Conservation (phyloP, 2,113 vertebrate genomes). For the Chamaetylas fuelleborni region DNA sequence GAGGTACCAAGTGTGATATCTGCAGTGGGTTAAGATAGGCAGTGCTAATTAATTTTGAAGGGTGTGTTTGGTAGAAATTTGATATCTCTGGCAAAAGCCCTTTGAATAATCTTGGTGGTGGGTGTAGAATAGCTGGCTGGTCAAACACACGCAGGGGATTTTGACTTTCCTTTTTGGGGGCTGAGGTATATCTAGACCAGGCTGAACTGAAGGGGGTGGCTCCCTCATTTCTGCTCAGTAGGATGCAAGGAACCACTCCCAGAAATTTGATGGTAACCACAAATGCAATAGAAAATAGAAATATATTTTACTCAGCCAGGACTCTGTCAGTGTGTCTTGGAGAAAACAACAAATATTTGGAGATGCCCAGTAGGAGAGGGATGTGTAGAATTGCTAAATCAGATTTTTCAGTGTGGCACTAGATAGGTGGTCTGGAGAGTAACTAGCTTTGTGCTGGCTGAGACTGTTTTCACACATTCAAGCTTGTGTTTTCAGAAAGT, state of each 20-base stretch:
- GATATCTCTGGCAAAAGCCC: not conserved
- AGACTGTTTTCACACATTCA: not conserved
- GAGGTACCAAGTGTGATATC: not conserved
- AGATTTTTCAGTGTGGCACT: not conserved
- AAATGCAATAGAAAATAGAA: not conserved
- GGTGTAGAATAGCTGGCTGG: not conserved
- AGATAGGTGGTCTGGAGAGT: not conserved
- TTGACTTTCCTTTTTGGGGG: not conserved
- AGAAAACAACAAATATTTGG: not conserved
- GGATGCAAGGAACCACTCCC: not conserved
- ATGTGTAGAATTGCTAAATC: not conserved
- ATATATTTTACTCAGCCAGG: not conserved
- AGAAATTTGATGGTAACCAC: not conserved
- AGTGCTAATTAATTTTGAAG: not conserved
- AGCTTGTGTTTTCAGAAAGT: not conserved
- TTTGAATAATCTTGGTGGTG: not conserved
- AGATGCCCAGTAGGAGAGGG: not conserved
- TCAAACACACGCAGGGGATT: not conserved
- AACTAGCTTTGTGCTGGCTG: not conserved
- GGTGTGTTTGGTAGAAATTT: not conserved
- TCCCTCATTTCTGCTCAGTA: not conserved
- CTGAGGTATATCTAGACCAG: not conserved
- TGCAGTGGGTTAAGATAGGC: not conserved
- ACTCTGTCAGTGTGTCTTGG: not conserved
- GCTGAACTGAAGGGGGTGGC: not conserved